Base-by-base conservation (phyloP, 2,888 invertebrate genomes). In the Andrena dorsata region DNA sequence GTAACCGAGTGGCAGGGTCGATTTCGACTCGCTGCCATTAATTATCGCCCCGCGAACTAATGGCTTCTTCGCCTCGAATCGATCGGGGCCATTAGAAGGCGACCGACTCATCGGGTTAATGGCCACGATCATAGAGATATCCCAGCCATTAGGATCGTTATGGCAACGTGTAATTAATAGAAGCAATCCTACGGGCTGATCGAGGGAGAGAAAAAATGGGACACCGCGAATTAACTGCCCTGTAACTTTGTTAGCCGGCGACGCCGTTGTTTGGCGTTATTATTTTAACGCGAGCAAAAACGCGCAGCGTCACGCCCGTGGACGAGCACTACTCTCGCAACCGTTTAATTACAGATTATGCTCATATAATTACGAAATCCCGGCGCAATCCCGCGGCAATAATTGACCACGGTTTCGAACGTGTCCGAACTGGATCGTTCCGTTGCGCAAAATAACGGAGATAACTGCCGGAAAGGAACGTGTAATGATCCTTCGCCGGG, bases 391-490 rank as follows among this genome's bases (percentile, higher is more conserved):
- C 58, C 26, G 30, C 20, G 53, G 51, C 68, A 66, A 61, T 69
- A 68, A 70, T 63, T 28, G 53, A 1, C 41, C 63, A 16, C 58
- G 69, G 65, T 76, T 70, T 32, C 49, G 76, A 58, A 63, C 76
- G 63, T 58, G 63, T 58, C 58, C 76, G 30, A 69, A 47, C 16
- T 66, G 35, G 68, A 71, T 51, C 66, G 75, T 35, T 70, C 75
- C 61, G 63, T 89, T 87, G 84, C 84, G 84, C 80, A 86, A 86
- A 79, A 61, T 70, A 58, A 76, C 64, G 72, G 70, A 74, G 80
- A 81, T 85, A 88, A 90, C 86, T 88, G 85, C 84, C 86, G 87
- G 87, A 89, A 88, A 81, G 76, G 80, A 79, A 74, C 49, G 72
- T 69, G 77, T 61, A 84, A 71, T 69, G 47, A n/a, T 56, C 28